phyloP scores from a whole-genome alignment of 1,140 invertebrate genomes.

The Panagrolaimus sp. region DNA sequence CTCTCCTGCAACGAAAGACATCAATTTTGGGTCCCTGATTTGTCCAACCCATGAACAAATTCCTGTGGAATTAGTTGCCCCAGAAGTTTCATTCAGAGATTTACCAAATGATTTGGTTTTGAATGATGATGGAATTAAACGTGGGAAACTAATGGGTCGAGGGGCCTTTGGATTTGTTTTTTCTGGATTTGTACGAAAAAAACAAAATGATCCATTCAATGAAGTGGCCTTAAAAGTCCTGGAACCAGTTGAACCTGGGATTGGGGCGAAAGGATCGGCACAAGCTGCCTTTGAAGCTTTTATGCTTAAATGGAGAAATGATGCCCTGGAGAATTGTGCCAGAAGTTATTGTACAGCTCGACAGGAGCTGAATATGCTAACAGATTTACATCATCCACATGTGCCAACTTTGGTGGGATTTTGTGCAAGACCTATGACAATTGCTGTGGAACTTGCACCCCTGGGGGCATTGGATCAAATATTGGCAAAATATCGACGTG shows the following conservation, averaged over 20 bases:
- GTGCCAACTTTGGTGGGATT: conserved; percentile 83
- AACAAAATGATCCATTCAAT: conserved; percentile 27
- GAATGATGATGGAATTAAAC: conserved; percentile 62
- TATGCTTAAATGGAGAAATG: conserved; percentile 75
- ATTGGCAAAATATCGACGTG: conserved; percentile 75
- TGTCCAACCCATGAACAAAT: conserved; percentile 74
- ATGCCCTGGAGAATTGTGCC: conserved; percentile 81
- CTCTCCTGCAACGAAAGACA: conserved; percentile 48
- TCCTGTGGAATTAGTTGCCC: conserved; percentile 71
- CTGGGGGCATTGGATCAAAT: conserved; percentile 78
- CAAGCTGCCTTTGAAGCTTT: conserved; percentile 73
- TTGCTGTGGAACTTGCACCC: conserved; percentile 84
- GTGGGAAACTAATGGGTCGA: conserved; percentile 76
- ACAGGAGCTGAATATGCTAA: conserved; percentile 83
- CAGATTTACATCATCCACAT: conserved; percentile 77
- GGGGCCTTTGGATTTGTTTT: conserved; percentile 97
- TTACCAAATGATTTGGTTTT: conserved; percentile 74
- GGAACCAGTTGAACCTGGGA: conserved; percentile 81
- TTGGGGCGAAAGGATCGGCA: conserved; percentile 61
- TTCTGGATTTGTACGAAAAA: conserved; percentile 50
- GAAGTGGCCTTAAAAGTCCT: conserved; percentile 91
- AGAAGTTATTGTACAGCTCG: conserved; percentile 88
- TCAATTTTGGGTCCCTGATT: conserved; percentile 56
- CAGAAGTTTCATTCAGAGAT: conserved; percentile 80
- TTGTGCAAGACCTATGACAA: conserved; percentile 77